A percentile compares a stretch with the other conserved stretches of the same genome.
Conservation (phyloP, 35 echinoderm and acorn worm genomes). For the Ophiothrix spiculata region DNA sequence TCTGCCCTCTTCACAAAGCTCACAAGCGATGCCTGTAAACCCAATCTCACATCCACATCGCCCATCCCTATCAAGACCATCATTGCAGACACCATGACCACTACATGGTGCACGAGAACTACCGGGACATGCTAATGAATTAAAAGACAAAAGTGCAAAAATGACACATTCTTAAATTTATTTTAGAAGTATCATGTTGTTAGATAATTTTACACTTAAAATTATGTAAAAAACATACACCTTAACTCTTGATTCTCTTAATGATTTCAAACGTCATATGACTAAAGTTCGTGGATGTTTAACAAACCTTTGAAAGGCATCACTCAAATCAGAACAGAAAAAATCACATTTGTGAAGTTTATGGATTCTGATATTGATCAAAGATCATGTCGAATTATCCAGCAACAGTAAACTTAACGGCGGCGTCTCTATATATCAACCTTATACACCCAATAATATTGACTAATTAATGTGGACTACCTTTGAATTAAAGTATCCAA, state of each 20-base stretch:
- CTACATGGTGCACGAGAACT: conserved; percentile 42
- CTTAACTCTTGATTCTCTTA: too few relatives aligned
- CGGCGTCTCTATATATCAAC: too few relatives aligned
- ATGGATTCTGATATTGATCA: too few relatives aligned
- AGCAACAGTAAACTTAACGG: too few relatives aligned
- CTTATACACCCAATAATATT: too few relatives aligned
- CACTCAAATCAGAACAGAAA: neutral
- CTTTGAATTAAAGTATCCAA: too few relatives aligned
- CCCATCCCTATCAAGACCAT: conserved; percentile 34
- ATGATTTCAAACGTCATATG: neutral
- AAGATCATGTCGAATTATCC: too few relatives aligned
- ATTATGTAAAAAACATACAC: neutral
- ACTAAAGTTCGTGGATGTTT: neutral
- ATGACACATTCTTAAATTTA: neutral
- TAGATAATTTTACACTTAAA: neutral
- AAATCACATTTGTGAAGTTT: neutral
- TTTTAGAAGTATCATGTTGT: neutral
- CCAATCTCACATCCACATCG: conserved; percentile 38
- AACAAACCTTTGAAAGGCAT: neutral
- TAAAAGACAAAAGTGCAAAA: conserved; percentile 14
- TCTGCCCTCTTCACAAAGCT: conserved; percentile 37
- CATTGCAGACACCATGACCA: conserved; percentile 50
- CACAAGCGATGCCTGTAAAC: conserved; percentile 59
- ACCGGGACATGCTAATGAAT: conserved; percentile 54
- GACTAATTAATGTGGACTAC: too few relatives aligned